Base-by-base conservation (phyloP, 2,113 vertebrate genomes). In the Brachionichthys hirsutus region DNA sequence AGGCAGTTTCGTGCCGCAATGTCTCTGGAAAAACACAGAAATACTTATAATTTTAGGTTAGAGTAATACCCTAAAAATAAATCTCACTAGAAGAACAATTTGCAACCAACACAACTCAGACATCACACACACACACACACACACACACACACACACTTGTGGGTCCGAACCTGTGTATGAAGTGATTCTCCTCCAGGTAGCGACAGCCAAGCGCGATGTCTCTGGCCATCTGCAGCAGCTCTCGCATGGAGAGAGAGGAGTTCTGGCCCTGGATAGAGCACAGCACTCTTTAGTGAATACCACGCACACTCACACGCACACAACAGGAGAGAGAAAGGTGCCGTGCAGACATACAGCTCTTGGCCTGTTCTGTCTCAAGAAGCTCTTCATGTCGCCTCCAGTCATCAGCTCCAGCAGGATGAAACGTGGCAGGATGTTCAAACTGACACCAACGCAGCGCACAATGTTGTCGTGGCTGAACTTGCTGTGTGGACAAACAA, bases 321-420 rank as follows among this genome's bases (percentile, higher is more conserved):
- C 36, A 38, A 38, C 36, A 38, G 1, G 35, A 12, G 42, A 61
- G 9, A 57, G 0, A 65, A 16, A 73, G 0, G 8, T 47, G 34
- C 2, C n/a, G 15, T 10, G n/a, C 3, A 30, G 46, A 86, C 93
- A 82, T 60, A 98, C 94, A 82, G 81, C 73, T 66, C 89, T 87
- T n/a, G 94, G 94, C 7, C 91, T 78, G 84, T 94, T 95, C 55
- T 93, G 90, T 63, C 94, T 92, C 62, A 97, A 90, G 75, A 98
- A 98, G 83, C 85, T 95, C 87, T 96, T 97, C 93, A 96, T 92
- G 55, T 96, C 95, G 72, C 94, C 95, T 60, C 94, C 94, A 17
- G 94, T 94, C 95, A 97, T 97, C 50, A 98, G 91, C 81, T 98
- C 94, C 60, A 95, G 91, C 69, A 97, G 90, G 74, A 98, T 96